Conservation (phyloP, 2,888 invertebrate genomes). For the Mesorhabditis sp. region DNA sequence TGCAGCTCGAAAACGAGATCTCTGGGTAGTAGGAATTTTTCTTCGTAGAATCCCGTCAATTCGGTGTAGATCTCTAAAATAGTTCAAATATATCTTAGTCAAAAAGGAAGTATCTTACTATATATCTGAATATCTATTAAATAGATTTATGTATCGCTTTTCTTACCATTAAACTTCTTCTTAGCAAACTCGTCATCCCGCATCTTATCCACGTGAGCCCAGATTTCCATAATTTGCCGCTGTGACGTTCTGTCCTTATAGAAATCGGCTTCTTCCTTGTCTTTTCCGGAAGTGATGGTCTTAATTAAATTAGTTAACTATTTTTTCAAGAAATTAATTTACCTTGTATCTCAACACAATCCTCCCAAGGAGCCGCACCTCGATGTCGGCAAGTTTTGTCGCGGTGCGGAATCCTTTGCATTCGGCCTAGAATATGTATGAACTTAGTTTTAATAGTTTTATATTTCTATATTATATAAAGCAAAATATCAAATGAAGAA, state of each 20-base stretch:
- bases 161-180: slow-evolving; percentile 45
- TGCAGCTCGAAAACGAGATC: slow-evolving; percentile 55
- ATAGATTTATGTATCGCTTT: background rate
- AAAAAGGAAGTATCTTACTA: background rate
- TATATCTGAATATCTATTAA: background rate
- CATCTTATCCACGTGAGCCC: slow-evolving; percentile 51
- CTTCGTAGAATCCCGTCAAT: slow-evolving; percentile 40
- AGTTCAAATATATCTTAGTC: background rate
- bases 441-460: background rate
- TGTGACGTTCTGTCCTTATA: slow-evolving; percentile 47
- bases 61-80: slow-evolving; percentile 44
- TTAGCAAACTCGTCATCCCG: slow-evolving; percentile 42
- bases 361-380: slow-evolving; percentile 52
- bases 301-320: slow-evolving; percentile 13
- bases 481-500: background rate
- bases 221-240: slow-evolving; percentile 52
- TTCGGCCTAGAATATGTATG: slow-evolving; percentile 35
- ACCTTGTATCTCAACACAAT: slow-evolving; percentile 51
- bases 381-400: slow-evolving; percentile 40
- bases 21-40: slow-evolving; percentile 40
- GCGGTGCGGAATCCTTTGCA: slow-evolving; percentile 43
- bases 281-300: slow-evolving; percentile 46
- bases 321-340: slow-evolving; percentile 33
- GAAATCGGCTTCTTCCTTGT: slow-evolving; percentile 42
- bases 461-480: no score